Percentiles rank a stretch among this genome's conserved stretches.
These are phyloP conservation scores for Andricus curvator DNA, from an alignment of 2,888 invertebrate species.

Conservation along the genomic window DNA sequence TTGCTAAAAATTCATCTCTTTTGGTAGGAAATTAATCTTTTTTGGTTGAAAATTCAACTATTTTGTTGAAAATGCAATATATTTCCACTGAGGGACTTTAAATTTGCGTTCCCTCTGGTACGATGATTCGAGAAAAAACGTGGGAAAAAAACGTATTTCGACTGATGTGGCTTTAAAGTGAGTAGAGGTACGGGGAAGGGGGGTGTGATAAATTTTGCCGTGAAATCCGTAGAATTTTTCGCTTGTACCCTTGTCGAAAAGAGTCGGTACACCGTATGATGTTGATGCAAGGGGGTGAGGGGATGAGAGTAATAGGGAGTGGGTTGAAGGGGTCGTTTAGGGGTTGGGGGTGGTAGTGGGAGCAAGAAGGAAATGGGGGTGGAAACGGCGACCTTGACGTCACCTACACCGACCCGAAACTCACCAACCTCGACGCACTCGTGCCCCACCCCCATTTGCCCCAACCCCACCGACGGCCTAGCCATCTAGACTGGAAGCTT, in stretches of 20 bases:
- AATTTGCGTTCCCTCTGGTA: too few relatives aligned
- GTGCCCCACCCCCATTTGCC: slow-evolving; percentile 34
- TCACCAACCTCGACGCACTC: slow-evolving; percentile 48
- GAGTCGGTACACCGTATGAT: background rate
- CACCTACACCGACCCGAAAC: slow-evolving; percentile 51
- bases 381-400: slow-evolving; percentile 55
- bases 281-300: slow-evolving; percentile 18
- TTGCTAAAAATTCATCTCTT: too few relatives aligned
- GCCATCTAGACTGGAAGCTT: slow-evolving; percentile 42
- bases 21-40: too few relatives aligned
- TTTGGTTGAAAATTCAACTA: too few relatives aligned
- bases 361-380: background rate
- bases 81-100: too few relatives aligned
- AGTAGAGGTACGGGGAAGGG: background rate
- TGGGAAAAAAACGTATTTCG: background rate
- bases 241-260: background rate
- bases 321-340: background rate
- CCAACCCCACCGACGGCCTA: slow-evolving; percentile 15
- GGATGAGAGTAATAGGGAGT: slow-evolving; percentile 3
- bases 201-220: background rate
- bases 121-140: background rate
- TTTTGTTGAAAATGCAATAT: too few relatives aligned
- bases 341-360: background rate
- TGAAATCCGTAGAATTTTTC: slow-evolving; percentile 7
- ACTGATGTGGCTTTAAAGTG: background rate